Evolutionary conservation across 2,113 vertebrate species (phyloP).

Genomic region (Kryptolebias marmoratus): DNA sequence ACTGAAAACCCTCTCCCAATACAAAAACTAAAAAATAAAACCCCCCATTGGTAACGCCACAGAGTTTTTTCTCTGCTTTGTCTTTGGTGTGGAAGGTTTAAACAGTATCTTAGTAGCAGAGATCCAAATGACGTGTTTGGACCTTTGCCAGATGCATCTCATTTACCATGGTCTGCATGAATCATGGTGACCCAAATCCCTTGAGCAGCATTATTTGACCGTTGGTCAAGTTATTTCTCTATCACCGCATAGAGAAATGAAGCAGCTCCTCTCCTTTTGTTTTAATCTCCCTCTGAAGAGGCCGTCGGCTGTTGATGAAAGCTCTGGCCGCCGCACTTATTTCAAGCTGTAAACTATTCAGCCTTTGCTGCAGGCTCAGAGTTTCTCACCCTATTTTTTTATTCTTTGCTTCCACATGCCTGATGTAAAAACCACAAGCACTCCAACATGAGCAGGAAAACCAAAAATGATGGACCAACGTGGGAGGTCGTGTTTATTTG

Average conservation of each 20-base stretch:
- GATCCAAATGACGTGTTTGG: conserved; percentile 4
- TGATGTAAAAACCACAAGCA: conserved; percentile 32
- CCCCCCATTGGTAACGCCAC: not conserved
- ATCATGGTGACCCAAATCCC: conserved; percentile 29
- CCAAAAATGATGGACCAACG: conserved; percentile 31
- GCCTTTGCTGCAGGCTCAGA: conserved; percentile 47
- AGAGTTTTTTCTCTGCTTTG: too few relatives aligned
- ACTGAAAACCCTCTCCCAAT: not conserved
- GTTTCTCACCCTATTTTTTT: conserved; percentile 35
- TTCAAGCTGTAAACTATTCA: conserved; percentile 52
- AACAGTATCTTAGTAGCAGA: too few relatives aligned
- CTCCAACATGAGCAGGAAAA: conserved; percentile 44
- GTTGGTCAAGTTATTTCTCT: conserved; percentile 39
- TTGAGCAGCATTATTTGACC: conserved; percentile 32
- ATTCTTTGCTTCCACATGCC: conserved; percentile 26
- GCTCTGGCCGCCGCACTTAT: conserved; percentile 17
- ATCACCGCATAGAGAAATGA: conserved; percentile 6
- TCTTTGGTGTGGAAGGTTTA: too few relatives aligned
- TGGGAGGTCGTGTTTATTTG: conserved; percentile 22
- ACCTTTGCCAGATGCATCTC: conserved; percentile 18
- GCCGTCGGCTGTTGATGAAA: conserved; percentile 73
- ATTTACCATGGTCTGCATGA: conserved; percentile 18
- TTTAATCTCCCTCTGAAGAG: conserved; percentile 57
- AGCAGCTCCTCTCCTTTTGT: conserved; percentile 27
- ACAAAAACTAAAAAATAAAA: not conserved